Evolutionary conservation across 2,797 vertebrate species (phyloP), one percentile per base, ranked within the genome.

Genomic region (Anomalospiza imberbis): DNA sequence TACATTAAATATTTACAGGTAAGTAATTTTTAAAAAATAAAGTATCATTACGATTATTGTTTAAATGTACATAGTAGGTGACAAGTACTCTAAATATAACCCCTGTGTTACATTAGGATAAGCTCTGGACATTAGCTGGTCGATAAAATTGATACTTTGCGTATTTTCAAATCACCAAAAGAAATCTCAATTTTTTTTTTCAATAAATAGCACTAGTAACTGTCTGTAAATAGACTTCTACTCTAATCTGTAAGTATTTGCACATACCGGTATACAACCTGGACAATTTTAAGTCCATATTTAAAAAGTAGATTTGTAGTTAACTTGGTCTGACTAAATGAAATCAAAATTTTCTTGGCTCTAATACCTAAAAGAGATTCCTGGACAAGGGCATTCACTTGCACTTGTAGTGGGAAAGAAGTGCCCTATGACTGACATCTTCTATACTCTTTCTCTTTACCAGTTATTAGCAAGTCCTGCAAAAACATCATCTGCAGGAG

Each of bases 61-160:
- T 78, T 73, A 7, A 60, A 32, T 1, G 4, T 44, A 32, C 2
- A 1, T 21, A 48, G 63, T 25, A 12, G 10, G 8, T 57, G 15
- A 48, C 26, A 68, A 71, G 7, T 76, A 81, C 4, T 17, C 48
- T 15, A 89, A 82, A 48, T 12, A 17, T 16, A 36, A 66, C 19
- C 15, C 6, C 1, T 32, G 4, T 31, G 4, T 74, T 51, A 80
- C 4, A 50, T 10, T 26, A 84, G 8, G 2, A 0, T 10, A 45
- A 12, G 17, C 15, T 78, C 47, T 70, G 16, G 21, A 44, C 8
- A 0, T 47, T 29, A 58, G 28, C 5, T 67, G 9, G 2, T 54
- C 47, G 38, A 22, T 53, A 76, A 84, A 25, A 63, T 1, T 50
- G 24, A 74, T 44, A 31, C 25, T 82, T 62, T 54, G 32, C 21